phyloP scores from a whole-genome alignment of 2,888 invertebrate species.

The Melipona beecheii region DNA sequence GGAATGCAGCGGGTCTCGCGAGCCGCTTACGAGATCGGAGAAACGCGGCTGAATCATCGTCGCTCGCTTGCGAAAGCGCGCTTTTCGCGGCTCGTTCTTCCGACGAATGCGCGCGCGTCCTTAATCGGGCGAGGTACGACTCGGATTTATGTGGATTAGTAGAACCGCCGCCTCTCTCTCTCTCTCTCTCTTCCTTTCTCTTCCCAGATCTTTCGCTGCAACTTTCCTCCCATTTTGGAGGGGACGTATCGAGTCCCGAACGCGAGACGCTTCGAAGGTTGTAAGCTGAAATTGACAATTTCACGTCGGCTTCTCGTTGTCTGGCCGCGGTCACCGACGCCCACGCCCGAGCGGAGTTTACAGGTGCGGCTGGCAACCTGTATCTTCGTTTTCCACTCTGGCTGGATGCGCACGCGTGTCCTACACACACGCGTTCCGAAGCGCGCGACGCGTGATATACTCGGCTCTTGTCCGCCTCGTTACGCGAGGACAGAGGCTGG shows the following conservation, averaged over 20 bases:
- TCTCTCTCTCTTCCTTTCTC: background rate
- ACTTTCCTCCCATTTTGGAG: background rate
- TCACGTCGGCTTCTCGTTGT: conserved; percentile 67
- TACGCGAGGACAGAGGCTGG: conserved; percentile 39
- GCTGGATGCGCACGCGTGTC: conserved; percentile 54
- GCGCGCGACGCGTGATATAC: conserved; percentile 63
- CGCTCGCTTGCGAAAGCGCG: conserved; percentile 60
- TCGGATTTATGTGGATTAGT: conserved; percentile 27
- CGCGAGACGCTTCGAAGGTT: conserved; percentile 41
- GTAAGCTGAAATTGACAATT: conserved; percentile 66
- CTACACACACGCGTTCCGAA: conserved; percentile 56
- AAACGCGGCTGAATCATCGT: conserved; percentile 68
- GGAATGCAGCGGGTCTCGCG: conserved; percentile 59
- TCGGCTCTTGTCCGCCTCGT: conserved; percentile 55
- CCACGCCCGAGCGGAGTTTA: conserved; percentile 77
- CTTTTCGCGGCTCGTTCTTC: conserved; percentile 40
- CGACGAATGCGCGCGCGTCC: conserved; percentile 42
- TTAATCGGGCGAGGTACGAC: conserved; percentile 37
- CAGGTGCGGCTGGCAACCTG: conserved; percentile 83
- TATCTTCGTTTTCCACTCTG: conserved; percentile 68
- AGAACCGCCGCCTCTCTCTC: background rate
- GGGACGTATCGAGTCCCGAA: background rate
- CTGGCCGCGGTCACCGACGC: conserved; percentile 75
- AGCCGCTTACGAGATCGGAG: conserved; percentile 51
- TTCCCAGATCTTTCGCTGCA: background rate